phyloP scores from a whole-genome alignment of 2,113 vertebrate genomes.

The Ascaphus truei region DNA sequence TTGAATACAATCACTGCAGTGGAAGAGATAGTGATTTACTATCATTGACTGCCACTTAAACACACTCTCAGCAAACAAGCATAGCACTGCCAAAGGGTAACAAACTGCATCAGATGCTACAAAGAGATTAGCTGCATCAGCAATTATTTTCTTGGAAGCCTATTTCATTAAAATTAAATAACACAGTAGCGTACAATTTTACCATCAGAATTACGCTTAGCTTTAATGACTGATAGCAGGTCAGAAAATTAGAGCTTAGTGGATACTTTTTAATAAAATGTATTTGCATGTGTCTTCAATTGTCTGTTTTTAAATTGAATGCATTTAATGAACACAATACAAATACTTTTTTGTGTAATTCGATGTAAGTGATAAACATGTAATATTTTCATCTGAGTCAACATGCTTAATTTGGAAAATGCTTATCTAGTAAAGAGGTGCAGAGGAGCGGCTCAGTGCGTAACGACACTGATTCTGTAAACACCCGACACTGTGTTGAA shows the following conservation, averaged over 20 bases:
- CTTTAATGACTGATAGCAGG: no score
- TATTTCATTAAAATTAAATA: constrained; percentile 14
- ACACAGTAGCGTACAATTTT: not conserved
- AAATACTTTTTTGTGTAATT: no score
- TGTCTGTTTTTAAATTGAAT: not conserved
- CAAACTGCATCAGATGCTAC: not conserved
- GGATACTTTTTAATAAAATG: no score
- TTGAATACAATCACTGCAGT: not conserved
- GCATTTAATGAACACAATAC: not conserved
- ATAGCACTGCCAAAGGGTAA: not conserved
- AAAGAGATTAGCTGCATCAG: not conserved
- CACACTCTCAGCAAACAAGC: not conserved
- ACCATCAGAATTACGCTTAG: no score
- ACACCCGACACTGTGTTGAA: no score
- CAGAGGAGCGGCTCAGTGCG: no score
- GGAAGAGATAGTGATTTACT: not conserved
- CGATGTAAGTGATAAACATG: no score
- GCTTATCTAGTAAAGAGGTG: no score
- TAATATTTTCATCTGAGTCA: no score
- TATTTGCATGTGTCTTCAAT: not conserved
- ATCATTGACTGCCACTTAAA: not conserved
- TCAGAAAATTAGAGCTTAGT: no score
- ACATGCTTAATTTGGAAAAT: no score
- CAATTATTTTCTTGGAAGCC: not conserved
- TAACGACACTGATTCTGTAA: no score